phyloP scores from a whole-genome alignment of 2,113 vertebrate species.

The Cheilinus undulatus region DNA sequence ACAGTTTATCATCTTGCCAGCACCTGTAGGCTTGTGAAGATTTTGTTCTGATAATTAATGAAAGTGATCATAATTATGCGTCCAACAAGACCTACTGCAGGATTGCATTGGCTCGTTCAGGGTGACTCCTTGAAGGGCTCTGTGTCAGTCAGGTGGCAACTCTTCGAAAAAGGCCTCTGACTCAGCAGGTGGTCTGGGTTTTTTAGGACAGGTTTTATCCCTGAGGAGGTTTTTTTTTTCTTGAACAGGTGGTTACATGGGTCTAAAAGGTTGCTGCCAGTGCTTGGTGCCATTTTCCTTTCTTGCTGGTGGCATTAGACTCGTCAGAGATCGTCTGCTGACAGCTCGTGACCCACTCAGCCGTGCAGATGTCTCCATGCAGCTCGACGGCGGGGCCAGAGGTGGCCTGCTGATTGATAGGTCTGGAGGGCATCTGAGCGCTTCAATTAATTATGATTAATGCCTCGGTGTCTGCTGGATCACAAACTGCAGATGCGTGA shows the following conservation, averaged over 20 bases:
- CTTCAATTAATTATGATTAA: conserved; percentile 80
- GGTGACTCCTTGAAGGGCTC: conserved; percentile 1
- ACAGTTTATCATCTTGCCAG: too few species aligned
- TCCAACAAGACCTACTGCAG: conserved; percentile 15
- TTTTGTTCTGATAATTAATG: too few species aligned
- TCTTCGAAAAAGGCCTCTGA: conserved; percentile 22
- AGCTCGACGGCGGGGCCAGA: conserved; percentile 34
- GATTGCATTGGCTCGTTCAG: not conserved
- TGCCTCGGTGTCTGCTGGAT: conserved; percentile 62
- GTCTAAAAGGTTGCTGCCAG: conserved; percentile 39
- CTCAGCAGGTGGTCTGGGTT: conserved; percentile 35
- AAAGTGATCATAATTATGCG: conserved; percentile 15
- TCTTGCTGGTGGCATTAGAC: conserved; percentile 1
- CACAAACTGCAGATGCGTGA: conserved; percentile 78
- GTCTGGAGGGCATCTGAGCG: conserved; percentile 72
- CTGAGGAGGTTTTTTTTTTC: conserved; percentile 9
- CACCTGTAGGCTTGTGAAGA: too few species aligned
- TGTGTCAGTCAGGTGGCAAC: conserved; percentile 25
- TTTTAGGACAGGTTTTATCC: conserved; percentile 26
- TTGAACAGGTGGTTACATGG: conserved; percentile 36
- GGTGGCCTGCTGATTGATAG: conserved; percentile 67
- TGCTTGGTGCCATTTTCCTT: conserved; percentile 25
- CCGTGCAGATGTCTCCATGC: conserved; percentile 2
- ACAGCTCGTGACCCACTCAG: conserved; percentile 40
- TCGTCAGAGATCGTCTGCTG: conserved; percentile 13